Evolutionary conservation across 2,113 vertebrate genomes (phyloP).

Genomic region (Chaetops frenatus): DNA sequence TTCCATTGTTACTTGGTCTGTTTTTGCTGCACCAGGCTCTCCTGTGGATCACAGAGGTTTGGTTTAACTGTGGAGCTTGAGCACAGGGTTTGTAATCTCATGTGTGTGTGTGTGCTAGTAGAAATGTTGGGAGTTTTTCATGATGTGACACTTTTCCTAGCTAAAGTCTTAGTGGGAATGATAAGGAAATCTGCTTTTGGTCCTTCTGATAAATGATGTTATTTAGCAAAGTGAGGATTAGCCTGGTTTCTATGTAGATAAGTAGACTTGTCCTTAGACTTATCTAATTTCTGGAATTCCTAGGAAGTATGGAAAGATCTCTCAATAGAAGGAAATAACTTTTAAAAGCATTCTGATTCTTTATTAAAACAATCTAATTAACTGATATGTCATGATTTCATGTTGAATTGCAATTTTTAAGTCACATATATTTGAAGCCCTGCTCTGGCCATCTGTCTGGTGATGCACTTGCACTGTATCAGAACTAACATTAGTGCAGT

Average conservation of each 20-base stretch:
- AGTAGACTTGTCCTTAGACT: background rate
- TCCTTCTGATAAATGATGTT: background rate
- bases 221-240: background rate
- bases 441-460: background rate
- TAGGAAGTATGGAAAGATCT: background rate
- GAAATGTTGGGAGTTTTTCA: background rate
- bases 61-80: background rate
- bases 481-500: background rate
- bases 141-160: background rate
- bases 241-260: background rate
- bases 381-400: background rate
- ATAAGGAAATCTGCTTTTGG: background rate
- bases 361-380: background rate
- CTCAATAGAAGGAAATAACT: background rate
- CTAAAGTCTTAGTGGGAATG: background rate
- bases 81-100: background rate
- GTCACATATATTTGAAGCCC: background rate
- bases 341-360: slow-evolving; percentile 6
- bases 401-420: background rate
- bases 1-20: background rate
- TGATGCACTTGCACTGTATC: background rate
- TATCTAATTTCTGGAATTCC: background rate
- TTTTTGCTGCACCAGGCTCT: background rate
- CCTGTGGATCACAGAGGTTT: background rate
- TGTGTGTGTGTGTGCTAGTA: background rate